Conservation (phyloP, 2,113 vertebrate species). For the Bucco capensis region DNA sequence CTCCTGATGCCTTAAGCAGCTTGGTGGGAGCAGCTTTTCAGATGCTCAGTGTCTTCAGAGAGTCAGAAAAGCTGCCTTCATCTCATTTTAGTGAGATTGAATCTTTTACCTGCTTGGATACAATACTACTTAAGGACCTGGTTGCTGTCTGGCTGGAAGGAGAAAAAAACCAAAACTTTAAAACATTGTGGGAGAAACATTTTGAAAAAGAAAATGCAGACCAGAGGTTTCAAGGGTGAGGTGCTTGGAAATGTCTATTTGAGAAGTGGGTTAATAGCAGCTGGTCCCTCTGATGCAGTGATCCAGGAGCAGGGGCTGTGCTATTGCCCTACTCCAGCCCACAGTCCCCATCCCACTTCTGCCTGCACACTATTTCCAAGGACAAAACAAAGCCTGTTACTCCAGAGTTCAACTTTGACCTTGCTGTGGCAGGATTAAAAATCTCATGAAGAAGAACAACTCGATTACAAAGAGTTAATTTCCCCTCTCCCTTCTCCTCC, state of each 20-base stretch:
- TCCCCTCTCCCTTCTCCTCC: neutral
- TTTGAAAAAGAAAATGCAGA: fast-evolving
- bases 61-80: fast-evolving
- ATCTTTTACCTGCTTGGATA: neutral
- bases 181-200: neutral
- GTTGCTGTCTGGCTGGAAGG: fast-evolving
- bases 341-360: neutral
- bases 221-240: neutral
- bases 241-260: fast-evolving
- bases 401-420: slow-evolving; percentile 33
- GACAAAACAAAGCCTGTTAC: slow-evolving; percentile 16
- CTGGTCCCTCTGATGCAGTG: neutral
- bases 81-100: neutral
- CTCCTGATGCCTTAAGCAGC: neutral
- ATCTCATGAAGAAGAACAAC: neutral
- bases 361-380: neutral
- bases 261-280: neutral
- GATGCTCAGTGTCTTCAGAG: fast-evolving
- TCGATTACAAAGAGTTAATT: slow-evolving; percentile 38
- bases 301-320: neutral
- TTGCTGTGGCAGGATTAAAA: slow-evolving; percentile 19
- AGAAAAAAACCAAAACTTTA: neutral
- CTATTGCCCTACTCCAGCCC: neutral
- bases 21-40: neutral
- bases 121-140: fast-evolving